phyloP scores from a whole-genome alignment of 2,113 vertebrate species.

The Daphoenositta chrysoptera region DNA sequence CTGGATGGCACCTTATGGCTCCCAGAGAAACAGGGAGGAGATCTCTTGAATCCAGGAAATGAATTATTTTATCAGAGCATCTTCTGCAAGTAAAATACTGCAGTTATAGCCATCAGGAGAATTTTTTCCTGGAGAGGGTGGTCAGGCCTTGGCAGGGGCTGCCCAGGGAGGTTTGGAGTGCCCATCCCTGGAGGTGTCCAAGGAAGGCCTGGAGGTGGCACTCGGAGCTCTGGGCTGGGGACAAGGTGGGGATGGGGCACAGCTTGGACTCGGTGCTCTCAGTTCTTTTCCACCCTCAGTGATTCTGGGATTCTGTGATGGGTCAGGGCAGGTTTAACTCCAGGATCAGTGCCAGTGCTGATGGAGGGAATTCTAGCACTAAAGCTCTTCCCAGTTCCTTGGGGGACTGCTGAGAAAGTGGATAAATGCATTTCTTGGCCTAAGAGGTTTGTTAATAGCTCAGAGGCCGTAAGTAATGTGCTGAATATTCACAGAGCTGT shows the following conservation, averaged over 20 bases:
- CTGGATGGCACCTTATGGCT: neutral
- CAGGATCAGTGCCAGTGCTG: neutral
- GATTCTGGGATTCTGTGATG: neutral
- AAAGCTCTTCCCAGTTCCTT: neutral
- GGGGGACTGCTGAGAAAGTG: neutral
- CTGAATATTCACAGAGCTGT: constrained; percentile 7
- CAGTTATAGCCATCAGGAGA: neutral
- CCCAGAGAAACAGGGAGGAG: neutral
- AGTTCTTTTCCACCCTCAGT: neutral
- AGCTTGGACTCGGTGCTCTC: rapidly evolving
- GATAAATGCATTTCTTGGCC: neutral
- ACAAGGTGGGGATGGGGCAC: rapidly evolving
- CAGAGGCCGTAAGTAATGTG: neutral
- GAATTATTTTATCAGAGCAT: neutral
- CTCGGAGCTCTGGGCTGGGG: neutral
- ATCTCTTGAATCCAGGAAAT: neutral
- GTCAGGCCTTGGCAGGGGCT: neutral
- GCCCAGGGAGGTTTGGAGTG: neutral
- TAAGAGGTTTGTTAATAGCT: neutral
- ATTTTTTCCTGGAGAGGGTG: neutral
- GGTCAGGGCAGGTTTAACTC: neutral
- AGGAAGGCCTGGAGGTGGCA: rapidly evolving
- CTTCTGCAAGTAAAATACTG: neutral
- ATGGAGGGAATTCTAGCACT: neutral
- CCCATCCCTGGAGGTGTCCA: neutral